Conservation (phyloP, 2,113 vertebrate species). For the Atractosteus spatula region DNA sequence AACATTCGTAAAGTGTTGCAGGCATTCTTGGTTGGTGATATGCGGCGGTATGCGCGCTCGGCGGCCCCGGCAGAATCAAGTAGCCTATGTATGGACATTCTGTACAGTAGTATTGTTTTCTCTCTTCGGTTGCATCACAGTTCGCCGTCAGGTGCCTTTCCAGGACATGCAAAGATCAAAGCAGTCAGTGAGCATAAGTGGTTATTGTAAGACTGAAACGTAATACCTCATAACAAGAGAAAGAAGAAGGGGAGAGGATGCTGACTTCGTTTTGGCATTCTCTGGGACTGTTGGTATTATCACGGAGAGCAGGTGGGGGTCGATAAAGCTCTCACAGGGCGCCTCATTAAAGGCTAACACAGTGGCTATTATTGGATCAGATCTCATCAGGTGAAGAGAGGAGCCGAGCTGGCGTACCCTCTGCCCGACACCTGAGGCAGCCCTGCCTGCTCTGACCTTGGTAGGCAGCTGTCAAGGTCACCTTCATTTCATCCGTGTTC, state of each 20-base stretch:
- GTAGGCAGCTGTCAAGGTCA: conserved; percentile 58
- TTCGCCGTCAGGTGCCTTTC: conserved; percentile 52
- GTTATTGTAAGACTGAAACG: conserved; percentile 48
- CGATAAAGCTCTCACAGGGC: conserved; percentile 26
- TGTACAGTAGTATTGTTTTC: conserved; percentile 25
- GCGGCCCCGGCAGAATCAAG: conserved; percentile 7
- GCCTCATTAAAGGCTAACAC: conserved; percentile 50
- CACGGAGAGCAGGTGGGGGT: conserved; percentile 50
- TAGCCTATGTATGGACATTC: conserved; percentile 17
- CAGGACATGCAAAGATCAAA: conserved; percentile 45
- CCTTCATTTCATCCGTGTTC: conserved; percentile 41
- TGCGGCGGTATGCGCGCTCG: too few relatives aligned
- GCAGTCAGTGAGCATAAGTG: conserved; percentile 40
- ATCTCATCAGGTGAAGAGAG: conserved; percentile 59
- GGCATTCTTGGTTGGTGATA: too few relatives aligned
- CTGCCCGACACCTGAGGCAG: conserved; percentile 51
- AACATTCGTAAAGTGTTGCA: background rate
- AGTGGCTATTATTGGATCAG: conserved; percentile 52
- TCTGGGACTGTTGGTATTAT: conserved; percentile 32
- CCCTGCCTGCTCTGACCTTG: conserved; percentile 47
- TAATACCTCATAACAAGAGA: conserved; percentile 43
- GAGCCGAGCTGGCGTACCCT: conserved; percentile 42
- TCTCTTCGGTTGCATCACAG: conserved; percentile 18
- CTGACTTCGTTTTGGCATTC: conserved; percentile 44
- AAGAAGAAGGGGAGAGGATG: conserved; percentile 37